Conservation (phyloP, 2,113 vertebrate species). For the Tragelaphus imberbis region DNA sequence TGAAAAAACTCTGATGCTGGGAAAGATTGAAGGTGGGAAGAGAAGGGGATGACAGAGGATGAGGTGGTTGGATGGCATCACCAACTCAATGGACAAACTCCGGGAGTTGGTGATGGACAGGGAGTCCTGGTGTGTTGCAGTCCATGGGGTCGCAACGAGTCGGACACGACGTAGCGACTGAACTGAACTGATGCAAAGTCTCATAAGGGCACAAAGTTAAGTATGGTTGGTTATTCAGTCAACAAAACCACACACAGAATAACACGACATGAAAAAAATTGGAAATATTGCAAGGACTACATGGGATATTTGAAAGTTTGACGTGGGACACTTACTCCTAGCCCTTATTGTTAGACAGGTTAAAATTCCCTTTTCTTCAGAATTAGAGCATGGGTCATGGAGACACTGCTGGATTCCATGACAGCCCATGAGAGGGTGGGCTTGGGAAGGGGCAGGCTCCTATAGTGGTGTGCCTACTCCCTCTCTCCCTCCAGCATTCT, state of each 20-base stretch:
- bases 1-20: too few relatives aligned
- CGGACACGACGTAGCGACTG: accelerated
- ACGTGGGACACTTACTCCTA: not conserved
- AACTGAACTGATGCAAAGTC: not conserved
- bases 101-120: too few relatives aligned
- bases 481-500: not conserved
- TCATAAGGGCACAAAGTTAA: not conserved
- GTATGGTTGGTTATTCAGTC: not conserved
- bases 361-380: not conserved
- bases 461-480: accelerated
- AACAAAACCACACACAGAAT: not conserved
- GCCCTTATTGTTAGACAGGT: not conserved
- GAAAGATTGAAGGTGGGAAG: too few relatives aligned
- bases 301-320: not conserved
- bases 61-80: too few relatives aligned
- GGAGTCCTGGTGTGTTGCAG: too few relatives aligned
- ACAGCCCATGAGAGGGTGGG: not conserved
- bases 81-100: too few relatives aligned
- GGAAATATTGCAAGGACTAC: not conserved
- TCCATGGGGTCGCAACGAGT: too few relatives aligned
- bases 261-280: not conserved
- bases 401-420: accelerated
- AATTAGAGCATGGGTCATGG: not conserved
- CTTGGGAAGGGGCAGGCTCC: not conserved
- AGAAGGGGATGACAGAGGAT: too few relatives aligned